These are phyloP conservation scores for Thera britannica DNA, from an alignment of 2,888 invertebrate genomes.

Conservation along the genomic window DNA sequence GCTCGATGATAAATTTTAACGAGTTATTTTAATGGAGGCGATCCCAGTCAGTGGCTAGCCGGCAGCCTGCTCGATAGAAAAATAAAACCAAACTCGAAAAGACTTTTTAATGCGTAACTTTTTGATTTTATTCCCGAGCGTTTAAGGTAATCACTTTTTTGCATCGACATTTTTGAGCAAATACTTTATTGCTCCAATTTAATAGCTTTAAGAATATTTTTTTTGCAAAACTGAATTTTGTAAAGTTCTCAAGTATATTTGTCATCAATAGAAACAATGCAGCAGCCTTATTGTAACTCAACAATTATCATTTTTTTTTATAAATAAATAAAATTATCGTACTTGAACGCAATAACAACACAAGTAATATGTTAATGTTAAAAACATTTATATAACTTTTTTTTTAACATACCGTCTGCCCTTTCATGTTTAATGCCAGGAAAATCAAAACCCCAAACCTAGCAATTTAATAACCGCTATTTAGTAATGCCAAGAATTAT, in stretches of 20 bases:
- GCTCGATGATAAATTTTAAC: slow-evolving; percentile 85
- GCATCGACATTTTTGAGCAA: slow-evolving; percentile 12
- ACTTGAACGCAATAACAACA: too few species aligned
- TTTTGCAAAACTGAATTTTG: not conserved
- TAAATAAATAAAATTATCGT: too few species aligned
- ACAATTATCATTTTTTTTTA: too few species aligned
- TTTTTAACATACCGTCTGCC: too few species aligned
- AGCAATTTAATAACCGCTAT: not conserved
- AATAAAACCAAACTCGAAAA: slow-evolving; percentile 80
- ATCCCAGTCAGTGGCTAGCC: slow-evolving; percentile 82
- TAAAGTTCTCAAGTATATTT: not conserved
- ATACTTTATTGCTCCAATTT: not conserved
- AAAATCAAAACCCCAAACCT: not conserved
- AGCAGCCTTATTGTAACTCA: too few species aligned
- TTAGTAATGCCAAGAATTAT: slow-evolving; percentile 18
- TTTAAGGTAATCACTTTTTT: slow-evolving; percentile 42
- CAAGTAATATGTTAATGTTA: too few species aligned
- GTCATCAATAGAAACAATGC: not conserved
- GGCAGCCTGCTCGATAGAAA: slow-evolving; percentile 81
- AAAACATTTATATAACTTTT: too few species aligned
- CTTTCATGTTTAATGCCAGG: not conserved
- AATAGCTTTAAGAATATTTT: not conserved
- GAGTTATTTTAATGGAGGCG: slow-evolving; percentile 85
- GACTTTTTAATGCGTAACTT: slow-evolving; percentile 70
- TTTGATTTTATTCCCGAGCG: slow-evolving; percentile 62